These are phyloP conservation scores for Threskiornis aethiopicus DNA, from an alignment of 2,797 vertebrate species.

Conservation along the genomic window DNA sequence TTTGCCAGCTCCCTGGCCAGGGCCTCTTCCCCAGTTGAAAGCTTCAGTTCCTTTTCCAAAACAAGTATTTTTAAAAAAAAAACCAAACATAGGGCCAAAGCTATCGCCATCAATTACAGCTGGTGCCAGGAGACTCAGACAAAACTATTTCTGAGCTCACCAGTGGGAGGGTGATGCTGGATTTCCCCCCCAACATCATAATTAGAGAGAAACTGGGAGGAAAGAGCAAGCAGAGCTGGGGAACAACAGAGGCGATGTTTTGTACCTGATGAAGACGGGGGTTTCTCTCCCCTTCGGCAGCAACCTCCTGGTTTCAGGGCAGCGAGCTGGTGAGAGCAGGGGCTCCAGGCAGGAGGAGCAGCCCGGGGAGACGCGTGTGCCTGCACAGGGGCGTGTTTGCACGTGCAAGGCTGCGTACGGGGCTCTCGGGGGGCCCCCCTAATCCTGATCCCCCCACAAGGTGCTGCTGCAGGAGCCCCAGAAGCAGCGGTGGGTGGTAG, in stretches of 20 bases:
- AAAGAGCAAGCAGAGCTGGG: not conserved
- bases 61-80: not conserved
- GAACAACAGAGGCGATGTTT: no score
- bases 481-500: not conserved
- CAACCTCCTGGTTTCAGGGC: not conserved
- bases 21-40: not conserved
- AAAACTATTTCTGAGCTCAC: not conserved
- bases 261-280: not conserved
- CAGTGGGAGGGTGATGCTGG: not conserved
- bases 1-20: not conserved
- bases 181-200: no score
- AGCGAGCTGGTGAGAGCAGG: accelerated
- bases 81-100: not conserved
- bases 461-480: not conserved
- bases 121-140: not conserved
- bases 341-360: not conserved
- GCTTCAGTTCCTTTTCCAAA: not conserved
- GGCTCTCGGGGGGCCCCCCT: not conserved
- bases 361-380: accelerated
- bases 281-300: no score
- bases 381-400: not conserved
- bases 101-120: not conserved
- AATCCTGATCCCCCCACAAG: not conserved
- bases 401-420: not conserved
- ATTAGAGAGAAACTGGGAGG: not conserved